phyloP scores from a whole-genome alignment of 2,797 vertebrate species.

The Acanthurus lineatus region DNA sequence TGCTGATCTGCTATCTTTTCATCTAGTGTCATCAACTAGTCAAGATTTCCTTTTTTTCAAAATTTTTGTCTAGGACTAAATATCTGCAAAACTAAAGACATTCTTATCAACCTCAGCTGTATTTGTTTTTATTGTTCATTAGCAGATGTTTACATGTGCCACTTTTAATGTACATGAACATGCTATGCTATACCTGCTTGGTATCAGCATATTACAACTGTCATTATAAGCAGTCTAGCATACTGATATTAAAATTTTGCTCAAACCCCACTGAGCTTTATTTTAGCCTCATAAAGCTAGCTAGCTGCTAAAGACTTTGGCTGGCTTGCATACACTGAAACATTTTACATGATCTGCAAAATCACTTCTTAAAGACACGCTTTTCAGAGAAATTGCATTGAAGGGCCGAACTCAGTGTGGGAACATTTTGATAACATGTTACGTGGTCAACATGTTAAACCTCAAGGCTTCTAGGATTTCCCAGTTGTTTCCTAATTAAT shows the following conservation, averaged over 20 bases:
- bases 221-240: neutral
- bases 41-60: no score
- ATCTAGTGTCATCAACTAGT: no score
- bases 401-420: neutral
- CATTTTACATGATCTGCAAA: neutral
- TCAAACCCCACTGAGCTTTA: no score
- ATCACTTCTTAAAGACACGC: neutral
- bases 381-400: neutral
- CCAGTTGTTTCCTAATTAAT: conserved; percentile 35
- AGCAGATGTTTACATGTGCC: no score
- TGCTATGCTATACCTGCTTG: no score
- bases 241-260: neutral
- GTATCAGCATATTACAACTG: neutral
- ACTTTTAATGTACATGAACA: no score
- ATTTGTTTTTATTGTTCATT: no score
- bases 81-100: no score
- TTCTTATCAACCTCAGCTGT: no score
- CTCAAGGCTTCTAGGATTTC: neutral
- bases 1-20: no score
- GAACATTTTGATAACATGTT: neutral
- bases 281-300: neutral
- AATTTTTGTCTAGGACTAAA: no score
- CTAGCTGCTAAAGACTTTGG: neutral
- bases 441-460: neutral
- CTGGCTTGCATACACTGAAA: neutral